Conservation (phyloP, 2,113 vertebrate genomes). For the Apodemus sylvaticus region DNA sequence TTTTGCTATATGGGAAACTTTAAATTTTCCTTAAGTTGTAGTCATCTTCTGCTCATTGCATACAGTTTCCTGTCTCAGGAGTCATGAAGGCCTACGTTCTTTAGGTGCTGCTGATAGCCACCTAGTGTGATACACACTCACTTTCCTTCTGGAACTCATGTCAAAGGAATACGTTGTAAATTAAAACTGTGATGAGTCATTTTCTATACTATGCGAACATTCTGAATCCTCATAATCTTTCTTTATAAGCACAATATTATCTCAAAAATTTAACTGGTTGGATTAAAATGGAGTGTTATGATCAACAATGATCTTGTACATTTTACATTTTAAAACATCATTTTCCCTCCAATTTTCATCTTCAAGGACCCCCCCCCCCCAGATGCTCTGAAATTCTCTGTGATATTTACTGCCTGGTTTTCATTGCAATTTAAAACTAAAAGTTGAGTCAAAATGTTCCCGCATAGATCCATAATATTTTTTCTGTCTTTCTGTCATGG, state of each 20-base stretch:
- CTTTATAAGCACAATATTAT: neutral
- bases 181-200: neutral
- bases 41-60: neutral
- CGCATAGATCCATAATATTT: neutral
- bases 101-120: neutral
- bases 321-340: neutral
- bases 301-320: neutral
- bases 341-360: rapidly evolving
- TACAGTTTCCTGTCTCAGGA: neutral
- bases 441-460: neutral
- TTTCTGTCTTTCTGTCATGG: neutral
- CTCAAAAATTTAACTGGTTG: neutral
- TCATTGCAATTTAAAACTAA: neutral
- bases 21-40: neutral
- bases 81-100: neutral
- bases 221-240: neutral
- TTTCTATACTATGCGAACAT: neutral
- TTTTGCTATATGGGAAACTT: neutral
- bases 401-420: neutral
- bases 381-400: neutral
- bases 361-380: too few relatives aligned
- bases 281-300: neutral
- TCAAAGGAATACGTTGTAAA: neutral
- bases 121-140: neutral
- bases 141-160: neutral